Conservation (phyloP, 2,113 vertebrate species). For the Oreochromis aureus region DNA sequence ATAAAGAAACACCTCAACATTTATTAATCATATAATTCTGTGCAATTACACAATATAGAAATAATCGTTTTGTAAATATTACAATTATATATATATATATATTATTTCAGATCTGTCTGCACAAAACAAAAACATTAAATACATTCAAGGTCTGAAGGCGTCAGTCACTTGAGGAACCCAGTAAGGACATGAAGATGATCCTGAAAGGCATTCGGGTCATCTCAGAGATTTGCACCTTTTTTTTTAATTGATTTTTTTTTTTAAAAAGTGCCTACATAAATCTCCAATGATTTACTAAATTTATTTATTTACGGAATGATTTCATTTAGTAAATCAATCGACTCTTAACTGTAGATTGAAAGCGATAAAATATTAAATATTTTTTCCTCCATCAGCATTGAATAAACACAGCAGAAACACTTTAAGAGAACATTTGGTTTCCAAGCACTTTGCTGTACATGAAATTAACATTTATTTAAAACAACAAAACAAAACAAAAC, state of each 20-base stretch:
- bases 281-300: background rate
- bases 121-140: slow-evolving; percentile 31
- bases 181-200: background rate
- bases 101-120: background rate
- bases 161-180: background rate
- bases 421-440: background rate
- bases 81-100: slow-evolving; percentile 5
- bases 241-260: fast-evolving
- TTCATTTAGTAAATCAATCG: background rate
- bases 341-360: background rate
- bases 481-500: background rate
- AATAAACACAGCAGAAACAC: background rate
- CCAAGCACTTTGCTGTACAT: background rate
- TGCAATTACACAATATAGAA: slow-evolving; percentile 57
- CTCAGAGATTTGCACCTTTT: background rate
- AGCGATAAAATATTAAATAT: background rate
- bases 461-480: background rate
- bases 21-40: slow-evolving; percentile 41
- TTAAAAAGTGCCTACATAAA: background rate
- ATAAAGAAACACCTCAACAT: background rate
- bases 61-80: slow-evolving; percentile 33
- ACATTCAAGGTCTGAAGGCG: slow-evolving; percentile 56
- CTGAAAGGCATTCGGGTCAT: background rate
- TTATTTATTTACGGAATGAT: background rate
- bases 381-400: background rate